phyloP scores from a whole-genome alignment of 2,797 vertebrate genomes.

The Propithecus perrieri region DNA sequence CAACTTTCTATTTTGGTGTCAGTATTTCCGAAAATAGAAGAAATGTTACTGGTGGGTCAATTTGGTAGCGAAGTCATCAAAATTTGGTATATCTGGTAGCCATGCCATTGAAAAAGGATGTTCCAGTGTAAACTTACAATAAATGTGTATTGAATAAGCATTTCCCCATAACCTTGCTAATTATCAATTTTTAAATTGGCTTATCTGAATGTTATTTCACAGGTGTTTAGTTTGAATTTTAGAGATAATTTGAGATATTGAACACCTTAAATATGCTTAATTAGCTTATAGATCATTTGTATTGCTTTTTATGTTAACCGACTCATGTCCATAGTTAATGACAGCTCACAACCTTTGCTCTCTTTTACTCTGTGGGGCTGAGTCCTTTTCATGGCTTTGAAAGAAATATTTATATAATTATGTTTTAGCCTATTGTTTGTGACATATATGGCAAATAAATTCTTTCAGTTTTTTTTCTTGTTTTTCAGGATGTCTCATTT shows the following conservation, averaged over 20 bases:
- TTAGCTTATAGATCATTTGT: background rate
- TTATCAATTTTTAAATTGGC: background rate
- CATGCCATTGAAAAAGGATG: background rate
- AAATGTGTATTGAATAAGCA: background rate
- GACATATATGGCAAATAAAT: background rate
- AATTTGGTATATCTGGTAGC: background rate
- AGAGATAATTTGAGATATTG: background rate
- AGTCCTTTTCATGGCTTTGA: background rate
- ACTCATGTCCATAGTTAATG: background rate
- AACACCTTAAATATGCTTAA: background rate
- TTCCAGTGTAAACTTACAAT: background rate
- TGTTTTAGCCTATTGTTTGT: background rate
- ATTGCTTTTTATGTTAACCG: background rate
- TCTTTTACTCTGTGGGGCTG: background rate
- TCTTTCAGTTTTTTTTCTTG: background rate
- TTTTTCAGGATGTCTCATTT: background rate
- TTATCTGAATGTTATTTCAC: background rate
- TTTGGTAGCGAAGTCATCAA: background rate
- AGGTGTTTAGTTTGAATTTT: background rate
- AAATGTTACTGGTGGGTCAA: background rate
- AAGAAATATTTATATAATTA: background rate
- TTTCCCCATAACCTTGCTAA: background rate
- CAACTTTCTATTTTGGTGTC: background rate
- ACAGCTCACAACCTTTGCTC: background rate
- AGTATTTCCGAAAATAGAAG: constrained; percentile 9